Evolutionary conservation across 2,797 vertebrate species (phyloP), one percentile per base, ranked within the genome.

Genomic region (Rhodeus uyekii): DNA sequence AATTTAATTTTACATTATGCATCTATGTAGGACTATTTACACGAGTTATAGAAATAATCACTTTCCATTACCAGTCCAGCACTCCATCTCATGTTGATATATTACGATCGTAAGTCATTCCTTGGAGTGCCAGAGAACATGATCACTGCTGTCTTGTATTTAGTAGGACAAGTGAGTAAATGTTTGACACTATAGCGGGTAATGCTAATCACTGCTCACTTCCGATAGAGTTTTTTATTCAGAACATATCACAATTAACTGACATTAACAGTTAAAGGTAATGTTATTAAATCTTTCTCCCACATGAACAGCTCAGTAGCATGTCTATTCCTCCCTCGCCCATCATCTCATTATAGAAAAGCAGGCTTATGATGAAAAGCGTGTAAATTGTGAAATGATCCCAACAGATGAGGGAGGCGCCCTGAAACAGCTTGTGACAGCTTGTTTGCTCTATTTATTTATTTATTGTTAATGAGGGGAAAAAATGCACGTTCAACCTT

Each of bases 241-340:
- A 27, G 46, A 63, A 29, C 22, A 44, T 72, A 22, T 61, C 16
- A 63, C 55, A 67, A 64, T 58, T 76, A 63, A 38, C 13, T 32
- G n/a, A n/a, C n/a, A n/a, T n/a, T n/a, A n/a, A n/a, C 55, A 64
- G 22, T n/a, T n/a, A 58, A 83, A 80, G 39, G 18, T 76, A 69
- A 39, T 22, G 2, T 69, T 63, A 38, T 69, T 76, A 36, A 53
- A 48, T 58, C 58, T 39, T 58, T 81, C 18, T 29, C 9, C n/a
- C 24, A 61, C 36, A 16, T 14, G 36, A 55, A 78, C 22, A 76
- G 36, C 22, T 22, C n/a, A n/a, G n/a, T 61, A 27, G 24, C 42
- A 55, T 60, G 5, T 19, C 50, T 55, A 29, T 44, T 53, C 29
- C 44, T 13, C 50, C 34, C 63, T 75, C 44, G 13, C 27, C 48